Percentiles rank a stretch among this genome's conserved stretches.
These are phyloP conservation scores for Prunella strophiata DNA, from an alignment of 2,797 vertebrate species.

Conservation along the genomic window DNA sequence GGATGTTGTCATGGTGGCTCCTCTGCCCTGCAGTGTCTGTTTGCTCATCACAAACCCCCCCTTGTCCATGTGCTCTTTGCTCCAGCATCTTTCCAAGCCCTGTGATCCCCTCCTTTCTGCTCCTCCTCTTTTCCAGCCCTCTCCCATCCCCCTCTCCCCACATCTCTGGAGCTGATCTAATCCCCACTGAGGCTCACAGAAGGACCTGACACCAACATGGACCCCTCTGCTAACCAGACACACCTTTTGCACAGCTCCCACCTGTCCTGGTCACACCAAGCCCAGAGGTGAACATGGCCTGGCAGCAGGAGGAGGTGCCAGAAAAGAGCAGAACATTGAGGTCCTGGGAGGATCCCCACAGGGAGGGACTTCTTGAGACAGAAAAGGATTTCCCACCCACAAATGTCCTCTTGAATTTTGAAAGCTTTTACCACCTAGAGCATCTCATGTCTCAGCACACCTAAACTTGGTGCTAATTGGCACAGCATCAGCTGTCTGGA, in stretches of 20 bases:
- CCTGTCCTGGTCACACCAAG: accelerated
- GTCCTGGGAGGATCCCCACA: background rate
- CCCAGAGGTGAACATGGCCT: background rate
- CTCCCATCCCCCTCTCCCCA: background rate
- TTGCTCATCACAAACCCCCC: background rate
- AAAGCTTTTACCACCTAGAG: background rate
- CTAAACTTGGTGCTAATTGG: background rate
- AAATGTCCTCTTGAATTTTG: accelerated
- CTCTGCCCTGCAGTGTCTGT: background rate
- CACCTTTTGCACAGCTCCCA: background rate
- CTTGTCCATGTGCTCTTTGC: background rate
- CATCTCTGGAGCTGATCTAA: background rate
- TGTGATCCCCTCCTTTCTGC: background rate
- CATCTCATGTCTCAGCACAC: background rate
- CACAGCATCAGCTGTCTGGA: background rate
- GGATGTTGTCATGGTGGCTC: background rate
- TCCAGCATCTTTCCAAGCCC: background rate
- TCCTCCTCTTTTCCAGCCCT: background rate
- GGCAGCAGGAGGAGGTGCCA: background rate
- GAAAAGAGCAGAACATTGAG: accelerated
- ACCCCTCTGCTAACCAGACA: background rate
- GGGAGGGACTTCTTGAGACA: background rate
- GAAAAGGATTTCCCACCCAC: background rate
- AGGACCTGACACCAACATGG: background rate
- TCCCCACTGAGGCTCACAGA: background rate